Base-by-base conservation (phyloP, 2,113 vertebrate species). In the Astatoreochromis straeleni region DNA sequence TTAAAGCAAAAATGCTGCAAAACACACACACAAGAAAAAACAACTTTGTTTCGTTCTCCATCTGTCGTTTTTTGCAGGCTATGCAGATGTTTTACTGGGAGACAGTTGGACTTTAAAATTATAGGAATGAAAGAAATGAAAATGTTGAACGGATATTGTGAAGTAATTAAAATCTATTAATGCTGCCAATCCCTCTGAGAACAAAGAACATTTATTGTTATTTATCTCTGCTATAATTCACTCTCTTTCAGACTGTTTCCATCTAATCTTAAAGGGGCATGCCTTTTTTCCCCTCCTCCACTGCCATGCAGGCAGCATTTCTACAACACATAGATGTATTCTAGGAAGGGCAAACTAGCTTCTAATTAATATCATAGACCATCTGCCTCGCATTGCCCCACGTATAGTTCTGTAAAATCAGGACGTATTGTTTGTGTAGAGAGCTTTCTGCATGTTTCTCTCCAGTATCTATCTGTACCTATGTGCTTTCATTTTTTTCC, bases 291-390 rank as follows among this genome's bases (percentile, higher is more conserved):
- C 80, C 49, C 49, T 90, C 57, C 68, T 31, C 40, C 65, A 55
- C 51, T 5, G 7, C 57, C 68, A 45, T 84, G 54, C 87, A 81
- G 49, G 85, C 80, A 75, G 70, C 84, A 58, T 73, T 49, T 81
- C 80, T 60, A 79, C 57, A 87, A 58, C 85, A 80, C 90, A 85
- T 78, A 86, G 87, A 90, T 83, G 60, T 80, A 54, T 89, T 70
- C 85, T 86, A 73, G 86, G 55, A 91, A 91, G 80, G 73, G 81
- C 84, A 91, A 92, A 87, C 82, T 84, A 65, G 60, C 83, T 84
- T 82, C 92, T 94, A 95, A 95, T 96, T 95, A 93, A 93, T 82
- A 94, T 91, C 78, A 35, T 57, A 60, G 81, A 91, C 93, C 93
- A 95, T 95, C 94, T 95, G 92, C 89, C 87, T 85, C 54, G 5